Base-by-base conservation (phyloP, 2,797 vertebrate species). In the Ptychobarbus kaznakovi region DNA sequence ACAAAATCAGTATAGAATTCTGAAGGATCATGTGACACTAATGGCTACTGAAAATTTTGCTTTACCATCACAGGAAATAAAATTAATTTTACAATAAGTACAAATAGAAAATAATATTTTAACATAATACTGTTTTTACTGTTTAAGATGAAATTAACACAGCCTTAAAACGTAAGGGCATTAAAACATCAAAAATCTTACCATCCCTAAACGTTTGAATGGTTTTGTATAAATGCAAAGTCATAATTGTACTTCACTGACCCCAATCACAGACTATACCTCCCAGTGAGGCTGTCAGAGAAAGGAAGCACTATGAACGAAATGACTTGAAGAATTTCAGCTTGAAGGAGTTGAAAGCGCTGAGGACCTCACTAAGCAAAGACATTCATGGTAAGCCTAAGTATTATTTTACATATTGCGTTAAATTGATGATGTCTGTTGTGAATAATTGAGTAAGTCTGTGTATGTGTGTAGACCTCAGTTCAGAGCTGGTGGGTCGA, bases 401-500 rank as follows among this genome's bases (percentile, higher is more conserved):
- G 1, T 9, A 58, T 78, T 5, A 46, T 28, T 28, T 63, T 25
- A 63, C n/a, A 15, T 63, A 63, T 28, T 63, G 51, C 18, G 58
- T 46, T 25, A 46, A 53, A 46, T 6, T 38, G 1, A n/a, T 32
- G 8, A 61, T 11, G 8, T 51, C 51, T 38, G 32, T 42, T 66
- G n/a, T 75, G 5, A 38, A 53, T 61, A 58, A 80, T 44, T 63
- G 1, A 56, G 8, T 42, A 40, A 25, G 49, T 68, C 16, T 87
- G 15, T 58, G 42, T 84, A 5, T 65, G 11, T 3, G 5, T 53
- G 0, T 65, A 96, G 95, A 94, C 84, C 91, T 96, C 80, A 96
- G 94, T 88, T 93, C 95, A 5, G 95, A 96, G 79, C 91, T 96
- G 80, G 95, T 96, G 86, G 92, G 92, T n/a, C 92, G 91, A 25